These are phyloP conservation scores for Fulica atra DNA, from an alignment of 2,113 vertebrate species.

Conservation along the genomic window DNA sequence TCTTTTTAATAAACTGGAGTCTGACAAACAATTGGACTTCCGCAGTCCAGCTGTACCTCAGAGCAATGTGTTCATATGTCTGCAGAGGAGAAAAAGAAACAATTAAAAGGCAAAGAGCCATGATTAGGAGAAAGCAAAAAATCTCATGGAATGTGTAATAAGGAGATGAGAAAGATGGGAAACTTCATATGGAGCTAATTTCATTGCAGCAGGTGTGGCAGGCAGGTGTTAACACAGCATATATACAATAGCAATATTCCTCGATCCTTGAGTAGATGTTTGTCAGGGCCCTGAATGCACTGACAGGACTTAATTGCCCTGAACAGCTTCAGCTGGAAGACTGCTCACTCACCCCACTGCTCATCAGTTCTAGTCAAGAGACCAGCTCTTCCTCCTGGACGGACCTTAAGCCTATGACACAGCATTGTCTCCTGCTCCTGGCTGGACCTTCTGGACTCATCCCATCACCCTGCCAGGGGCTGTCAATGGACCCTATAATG, in stretches of 20 bases:
- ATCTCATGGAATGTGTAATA: neutral
- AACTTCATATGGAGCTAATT: neutral
- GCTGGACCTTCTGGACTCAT: neutral
- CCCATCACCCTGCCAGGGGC: neutral
- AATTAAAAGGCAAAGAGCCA: neutral
- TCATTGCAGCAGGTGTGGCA: neutral
- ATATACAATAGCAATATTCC: neutral
- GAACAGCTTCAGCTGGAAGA: neutral
- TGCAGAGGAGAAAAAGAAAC: neutral
- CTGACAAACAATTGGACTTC: neutral
- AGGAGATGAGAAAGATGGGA: neutral
- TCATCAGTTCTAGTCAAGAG: no score
- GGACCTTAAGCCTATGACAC: accelerated
- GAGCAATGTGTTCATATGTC: neutral
- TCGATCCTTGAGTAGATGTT: neutral
- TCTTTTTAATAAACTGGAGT: neutral
- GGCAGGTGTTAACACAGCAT: neutral
- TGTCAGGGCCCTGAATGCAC: neutral
- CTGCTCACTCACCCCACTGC: neutral
- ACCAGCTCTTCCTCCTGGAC: neutral
- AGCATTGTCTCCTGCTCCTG: neutral
- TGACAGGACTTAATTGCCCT: neutral
- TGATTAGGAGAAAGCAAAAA: neutral
- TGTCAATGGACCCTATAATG: neutral
- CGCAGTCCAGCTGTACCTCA: neutral